A percentile compares a stretch with the other conserved stretches of the same genome.
Evolutionary conservation across 1,140 invertebrate species (phyloP).

Genomic region (Diorhabda sublineata): DNA sequence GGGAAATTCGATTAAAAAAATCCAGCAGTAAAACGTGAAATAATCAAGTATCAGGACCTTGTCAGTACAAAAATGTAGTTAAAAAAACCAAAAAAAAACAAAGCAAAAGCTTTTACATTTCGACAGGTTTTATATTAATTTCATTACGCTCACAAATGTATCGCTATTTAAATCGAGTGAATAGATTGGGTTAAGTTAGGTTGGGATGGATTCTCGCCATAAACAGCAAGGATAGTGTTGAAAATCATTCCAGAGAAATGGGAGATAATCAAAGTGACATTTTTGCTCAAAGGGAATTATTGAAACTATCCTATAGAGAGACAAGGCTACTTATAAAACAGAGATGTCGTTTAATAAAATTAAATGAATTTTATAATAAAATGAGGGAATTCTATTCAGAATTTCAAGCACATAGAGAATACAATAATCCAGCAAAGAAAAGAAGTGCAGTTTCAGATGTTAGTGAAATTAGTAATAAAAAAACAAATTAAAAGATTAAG

Average conservation of each 20-base stretch:
- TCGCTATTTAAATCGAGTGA: too few species aligned
- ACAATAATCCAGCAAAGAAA: background rate
- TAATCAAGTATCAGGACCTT: too few species aligned
- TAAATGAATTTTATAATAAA: background rate
- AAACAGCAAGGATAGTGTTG: too few species aligned
- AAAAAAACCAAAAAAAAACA: too few species aligned
- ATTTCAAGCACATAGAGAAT: background rate
- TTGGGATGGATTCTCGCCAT: too few species aligned
- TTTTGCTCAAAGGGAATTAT: slow-evolving; percentile 7
- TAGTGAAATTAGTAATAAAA: background rate
- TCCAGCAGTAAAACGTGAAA: too few species aligned
- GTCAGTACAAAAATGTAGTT: too few species aligned
- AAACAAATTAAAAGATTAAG: background rate
- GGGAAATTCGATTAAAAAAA: too few species aligned
- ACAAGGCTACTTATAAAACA: slow-evolving; percentile 1
- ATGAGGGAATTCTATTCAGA: background rate
- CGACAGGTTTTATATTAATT: too few species aligned
- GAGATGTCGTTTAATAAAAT: background rate
- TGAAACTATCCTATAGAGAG: slow-evolving; percentile 1
- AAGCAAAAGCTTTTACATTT: too few species aligned
- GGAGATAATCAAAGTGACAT: slow-evolving; percentile 7
- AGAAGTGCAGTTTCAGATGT: background rate
- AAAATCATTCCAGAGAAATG: background rate
- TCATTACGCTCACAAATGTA: too few species aligned
- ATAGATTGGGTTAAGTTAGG: too few species aligned